Percentiles rank a stretch among this genome's conserved stretches.
These are phyloP conservation scores for Amblyjoppa proteus DNA, from an alignment of 2,888 invertebrate genomes.

Conservation along the genomic window DNA sequence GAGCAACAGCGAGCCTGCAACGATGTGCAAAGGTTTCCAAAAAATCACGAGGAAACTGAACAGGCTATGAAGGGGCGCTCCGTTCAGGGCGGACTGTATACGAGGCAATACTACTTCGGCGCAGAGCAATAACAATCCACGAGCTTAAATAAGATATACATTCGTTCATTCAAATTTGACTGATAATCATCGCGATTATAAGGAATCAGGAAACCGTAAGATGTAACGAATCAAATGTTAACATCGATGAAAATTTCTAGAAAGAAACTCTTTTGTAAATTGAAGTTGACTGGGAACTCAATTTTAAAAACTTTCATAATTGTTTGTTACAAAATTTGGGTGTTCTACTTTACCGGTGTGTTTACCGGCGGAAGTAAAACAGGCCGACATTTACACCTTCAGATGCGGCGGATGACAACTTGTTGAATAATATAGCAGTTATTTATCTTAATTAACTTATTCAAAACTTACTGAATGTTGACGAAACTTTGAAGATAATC, in stretches of 20 bases:
- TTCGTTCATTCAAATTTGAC: neutral
- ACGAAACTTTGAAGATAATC: slow-evolving; percentile 3
- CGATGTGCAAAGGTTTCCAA: neutral
- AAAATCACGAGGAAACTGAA: neutral
- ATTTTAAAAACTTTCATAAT: neutral
- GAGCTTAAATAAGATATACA: neutral
- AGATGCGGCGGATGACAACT: neutral
- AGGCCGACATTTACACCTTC: neutral
- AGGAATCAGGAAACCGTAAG: neutral
- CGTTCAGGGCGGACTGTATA: neutral
- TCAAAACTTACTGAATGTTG: slow-evolving; percentile 53
- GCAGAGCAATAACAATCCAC: neutral
- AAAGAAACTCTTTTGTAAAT: neutral
- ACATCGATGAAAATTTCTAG: neutral
- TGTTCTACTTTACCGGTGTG: neutral
- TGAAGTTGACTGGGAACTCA: neutral
- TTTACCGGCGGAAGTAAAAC: slow-evolving; percentile 12
- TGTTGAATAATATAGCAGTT: neutral
- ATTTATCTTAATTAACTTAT: neutral
- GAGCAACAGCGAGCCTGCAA: neutral
- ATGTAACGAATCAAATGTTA: neutral
- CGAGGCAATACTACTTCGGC: neutral
- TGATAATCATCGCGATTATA: neutral
- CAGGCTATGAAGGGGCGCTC: neutral
- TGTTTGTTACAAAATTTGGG: neutral